Evolutionary conservation across 2,888 invertebrate genomes (phyloP).

Genomic region (Dendrolimus pini): DNA sequence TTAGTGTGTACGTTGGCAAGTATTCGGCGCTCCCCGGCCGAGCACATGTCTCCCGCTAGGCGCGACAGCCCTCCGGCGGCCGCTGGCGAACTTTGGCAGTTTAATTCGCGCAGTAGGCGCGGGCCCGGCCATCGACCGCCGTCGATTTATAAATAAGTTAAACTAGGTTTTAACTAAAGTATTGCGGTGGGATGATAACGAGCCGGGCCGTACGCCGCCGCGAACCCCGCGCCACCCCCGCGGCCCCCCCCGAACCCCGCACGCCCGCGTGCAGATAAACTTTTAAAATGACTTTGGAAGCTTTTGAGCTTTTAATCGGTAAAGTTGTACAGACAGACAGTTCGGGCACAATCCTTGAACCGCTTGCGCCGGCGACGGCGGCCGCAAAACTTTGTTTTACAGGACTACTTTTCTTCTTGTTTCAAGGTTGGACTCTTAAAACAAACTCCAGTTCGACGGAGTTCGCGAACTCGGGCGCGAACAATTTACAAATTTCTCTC

Average conservation of each 20-base stretch:
- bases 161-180: conserved; percentile 73
- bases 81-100: conserved; percentile 58
- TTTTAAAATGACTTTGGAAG: conserved; percentile 79
- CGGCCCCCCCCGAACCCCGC: conserved; percentile 41
- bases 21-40: conserved; percentile 41
- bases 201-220: conserved; percentile 52
- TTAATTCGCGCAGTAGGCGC: conserved; percentile 46
- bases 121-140: conserved; percentile 47
- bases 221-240: conserved; percentile 42
- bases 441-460: conserved; percentile 78
- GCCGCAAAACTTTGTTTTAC: conserved; percentile 79
- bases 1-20: conserved; percentile 66
- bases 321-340: conserved; percentile 78
- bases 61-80: conserved; percentile 18
- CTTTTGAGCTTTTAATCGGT: conserved; percentile 79
- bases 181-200: conserved; percentile 67
- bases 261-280: conserved; percentile 74
- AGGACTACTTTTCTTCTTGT: conserved; percentile 79
- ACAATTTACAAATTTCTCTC: conserved; percentile 79
- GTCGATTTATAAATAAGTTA: conserved; percentile 69
- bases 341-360: conserved; percentile 78
- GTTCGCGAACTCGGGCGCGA: conserved; percentile 78
- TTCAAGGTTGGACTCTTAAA: conserved; percentile 79
- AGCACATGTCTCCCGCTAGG: conserved; percentile 46
- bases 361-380: conserved; percentile 77